Conservation (phyloP, 1,140 invertebrate species). For the Danaus plexippus region DNA sequence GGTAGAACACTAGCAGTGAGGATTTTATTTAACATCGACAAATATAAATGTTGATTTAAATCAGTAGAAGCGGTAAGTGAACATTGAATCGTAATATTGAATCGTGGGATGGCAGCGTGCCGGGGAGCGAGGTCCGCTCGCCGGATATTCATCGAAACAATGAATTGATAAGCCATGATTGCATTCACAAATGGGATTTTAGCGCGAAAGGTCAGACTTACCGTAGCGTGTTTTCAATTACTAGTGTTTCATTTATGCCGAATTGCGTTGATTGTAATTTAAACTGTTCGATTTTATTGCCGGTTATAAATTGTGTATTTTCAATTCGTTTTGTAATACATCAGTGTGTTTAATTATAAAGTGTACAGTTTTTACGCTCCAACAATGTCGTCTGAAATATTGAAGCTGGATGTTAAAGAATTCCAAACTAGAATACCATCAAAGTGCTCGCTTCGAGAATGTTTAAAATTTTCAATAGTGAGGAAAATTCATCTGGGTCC, state of each 20-base stretch:
- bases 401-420: constrained; percentile 11
- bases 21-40: too few species aligned
- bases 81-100: constrained; percentile 50
- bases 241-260: constrained; percentile 21
- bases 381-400: constrained; percentile 13
- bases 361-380: constrained; percentile 2
- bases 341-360: too few species aligned
- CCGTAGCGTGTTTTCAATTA: constrained; percentile 18
- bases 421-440: too few species aligned
- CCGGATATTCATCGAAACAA: constrained; percentile 27
- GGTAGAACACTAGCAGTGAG: too few species aligned
- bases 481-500: too few species aligned
- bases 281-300: constrained; percentile 1
- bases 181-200: constrained; percentile 28
- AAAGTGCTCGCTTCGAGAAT: too few species aligned
- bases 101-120: constrained; percentile 33
- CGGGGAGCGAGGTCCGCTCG: constrained; percentile 18
- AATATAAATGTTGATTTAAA: constrained; percentile 27
- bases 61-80: constrained; percentile 37
- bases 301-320: too few species aligned
- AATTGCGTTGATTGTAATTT: constrained; percentile 15
- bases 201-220: constrained; percentile 18
- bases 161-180: constrained; percentile 35
- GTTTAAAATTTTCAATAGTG: too few species aligned
- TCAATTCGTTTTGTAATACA: too few species aligned